A percentile compares a stretch with the other conserved stretches of the same genome.
These are phyloP conservation scores for Camponotus pennsylvanicus DNA, from an alignment of 1,140 invertebrate species.

Conservation along the genomic window DNA sequence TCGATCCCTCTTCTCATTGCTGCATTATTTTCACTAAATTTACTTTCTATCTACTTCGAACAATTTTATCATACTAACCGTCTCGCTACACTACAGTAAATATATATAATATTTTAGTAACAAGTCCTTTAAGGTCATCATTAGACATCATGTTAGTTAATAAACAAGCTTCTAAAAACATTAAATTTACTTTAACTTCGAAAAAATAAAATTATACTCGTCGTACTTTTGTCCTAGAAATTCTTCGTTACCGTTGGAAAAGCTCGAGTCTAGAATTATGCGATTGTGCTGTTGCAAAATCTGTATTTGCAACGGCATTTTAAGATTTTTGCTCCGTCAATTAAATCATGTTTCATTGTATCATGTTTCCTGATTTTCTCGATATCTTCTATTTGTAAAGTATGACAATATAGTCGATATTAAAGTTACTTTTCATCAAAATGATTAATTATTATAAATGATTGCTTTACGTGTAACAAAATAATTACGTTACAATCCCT, in stretches of 20 bases:
- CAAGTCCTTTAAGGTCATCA: no score
- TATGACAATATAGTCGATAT: neutral
- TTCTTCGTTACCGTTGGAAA: neutral
- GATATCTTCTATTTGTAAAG: neutral
- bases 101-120: no score
- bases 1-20: no score
- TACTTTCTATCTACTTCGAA: no score
- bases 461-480: neutral
- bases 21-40: no score
- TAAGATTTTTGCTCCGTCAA: slow-evolving; percentile 4
- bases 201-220: no score
- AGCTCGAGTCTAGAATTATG: slow-evolving; percentile 24
- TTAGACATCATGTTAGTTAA: no score
- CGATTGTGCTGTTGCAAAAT: slow-evolving; percentile 34
- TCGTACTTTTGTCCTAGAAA: no score
- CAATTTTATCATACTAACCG: no score
- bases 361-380: neutral
- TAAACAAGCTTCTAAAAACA: no score
- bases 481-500: neutral
- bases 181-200: no score
- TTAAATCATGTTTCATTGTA: neutral
- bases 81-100: no score
- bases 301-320: neutral
- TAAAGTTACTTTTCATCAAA: neutral
- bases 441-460: neutral